Evolutionary conservation across 2,113 vertebrate species (phyloP).

Genomic region (Zapornia atra): DNA sequence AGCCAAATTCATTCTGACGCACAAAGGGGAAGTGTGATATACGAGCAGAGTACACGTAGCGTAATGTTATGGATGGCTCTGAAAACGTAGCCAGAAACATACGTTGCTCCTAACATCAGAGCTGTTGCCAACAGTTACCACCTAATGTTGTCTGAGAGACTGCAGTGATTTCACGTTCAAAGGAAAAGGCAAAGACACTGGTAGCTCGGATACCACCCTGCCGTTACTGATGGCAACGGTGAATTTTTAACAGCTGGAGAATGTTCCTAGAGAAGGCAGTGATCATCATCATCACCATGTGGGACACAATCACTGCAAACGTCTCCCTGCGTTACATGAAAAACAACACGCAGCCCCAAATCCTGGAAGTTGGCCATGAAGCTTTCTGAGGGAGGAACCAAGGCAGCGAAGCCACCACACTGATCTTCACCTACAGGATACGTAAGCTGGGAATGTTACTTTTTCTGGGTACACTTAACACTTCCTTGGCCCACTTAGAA

Average conservation of each 20-base stretch:
- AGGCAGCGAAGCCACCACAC: not conserved
- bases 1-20: constrained; percentile 35
- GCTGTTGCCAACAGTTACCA: constrained; percentile 57
- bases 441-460: not conserved
- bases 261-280: not conserved
- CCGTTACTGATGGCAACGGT: not conserved
- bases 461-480: not conserved
- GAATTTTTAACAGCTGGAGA: not conserved
- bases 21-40: constrained; percentile 23
- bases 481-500: not conserved
- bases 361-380: not conserved
- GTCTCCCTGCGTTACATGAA: fast-evolving
- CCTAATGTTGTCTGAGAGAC: not conserved
- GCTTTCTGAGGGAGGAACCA: not conserved
- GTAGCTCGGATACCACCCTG: not conserved
- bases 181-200: not conserved
- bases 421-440: not conserved
- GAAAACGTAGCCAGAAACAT: constrained; percentile 35
- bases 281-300: not conserved
- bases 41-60: not conserved
- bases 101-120: not conserved
- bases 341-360: not conserved
- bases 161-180: not conserved
- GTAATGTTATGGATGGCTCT: constrained; percentile 15
- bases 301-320: fast-evolving